Base-by-base conservation (phyloP, 2,797 vertebrate species). In the Pristis pectinata region DNA sequence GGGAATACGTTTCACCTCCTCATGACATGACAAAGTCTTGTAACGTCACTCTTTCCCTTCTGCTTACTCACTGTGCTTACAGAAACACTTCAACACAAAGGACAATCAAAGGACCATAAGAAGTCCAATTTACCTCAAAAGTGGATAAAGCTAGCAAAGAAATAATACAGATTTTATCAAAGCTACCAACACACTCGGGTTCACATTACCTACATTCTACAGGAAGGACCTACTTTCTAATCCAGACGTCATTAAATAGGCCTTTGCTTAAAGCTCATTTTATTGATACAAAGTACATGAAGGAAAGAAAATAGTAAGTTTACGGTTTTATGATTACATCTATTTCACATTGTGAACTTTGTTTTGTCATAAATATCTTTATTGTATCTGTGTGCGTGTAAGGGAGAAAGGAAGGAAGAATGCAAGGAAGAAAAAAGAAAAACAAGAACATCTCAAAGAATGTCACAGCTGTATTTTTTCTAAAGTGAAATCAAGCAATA, bases 1-100 rank as follows among this genome's bases (percentile, higher is more conserved):
- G 70, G 44, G 92, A 94, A 94, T 94, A 53, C n/a, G 15, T 94
- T 94, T 94, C 92, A 94, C 92, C 67, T 94, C 70, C 49, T 94
- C 92, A 94, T 76, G 92, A 94, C 70, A 94, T 74, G 11, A 3
- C 30, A 67, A 74, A 76, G 92, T 74, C 94, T 76, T 76, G n/a
- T 17, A 24, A 24, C 10, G 30, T 6, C 83, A 87, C 30, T 94
- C 9, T 56, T 53, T 70, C 11, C 11, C 30, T 13, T 24, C 61
- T 74, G 70, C 27, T 94, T n/a, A 2, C 34, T 76, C 27, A 67
- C 30, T 94, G 41, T 72, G 64, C 70, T 93, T 74, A 93, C 6
- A 15, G 27, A 72, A 64, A 70, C 67, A 93, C 64, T 24, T 72
- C 67, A 44, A 93, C 67, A 74, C 41, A 93, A 49, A 49, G 70